Percentiles rank a stretch among this genome's conserved stretches.
Conservation (phyloP, 2,888 invertebrate species). For the Nomada fabriciana region DNA sequence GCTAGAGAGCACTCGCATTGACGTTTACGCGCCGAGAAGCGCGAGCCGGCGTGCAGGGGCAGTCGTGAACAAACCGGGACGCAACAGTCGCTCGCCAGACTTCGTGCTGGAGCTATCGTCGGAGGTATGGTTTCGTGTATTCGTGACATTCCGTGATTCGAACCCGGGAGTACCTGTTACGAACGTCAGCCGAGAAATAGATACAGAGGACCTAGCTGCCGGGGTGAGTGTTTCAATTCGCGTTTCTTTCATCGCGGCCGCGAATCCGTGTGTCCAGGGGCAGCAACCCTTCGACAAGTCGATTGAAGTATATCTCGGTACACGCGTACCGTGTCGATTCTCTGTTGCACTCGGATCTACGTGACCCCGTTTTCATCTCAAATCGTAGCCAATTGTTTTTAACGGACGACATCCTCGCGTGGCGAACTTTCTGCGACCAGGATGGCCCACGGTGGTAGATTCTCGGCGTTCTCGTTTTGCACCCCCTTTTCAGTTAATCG, state of each 20-base stretch:
- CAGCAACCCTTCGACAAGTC: conserved; percentile 46
- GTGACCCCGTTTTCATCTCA: conserved; percentile 66
- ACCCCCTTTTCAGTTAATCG: neutral
- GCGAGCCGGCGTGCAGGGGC: conserved; percentile 64
- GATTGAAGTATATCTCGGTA: conserved; percentile 53
- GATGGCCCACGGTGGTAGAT: neutral
- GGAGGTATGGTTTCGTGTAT: conserved; percentile 37
- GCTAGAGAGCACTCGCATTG: conserved; percentile 66
- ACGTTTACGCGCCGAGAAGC: conserved; percentile 74
- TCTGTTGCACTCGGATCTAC: conserved; percentile 64
- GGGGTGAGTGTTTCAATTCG: conserved; percentile 38
- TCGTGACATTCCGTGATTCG: conserved; percentile 48
- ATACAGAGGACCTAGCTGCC: neutral
- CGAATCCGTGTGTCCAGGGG: neutral
- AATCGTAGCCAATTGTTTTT: conserved; percentile 69
- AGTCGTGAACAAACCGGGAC: conserved; percentile 74
- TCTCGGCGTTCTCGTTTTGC: neutral
- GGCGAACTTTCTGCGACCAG: conserved; percentile 3
- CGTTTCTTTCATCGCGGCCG: conserved; percentile 1
- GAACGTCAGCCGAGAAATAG: neutral
- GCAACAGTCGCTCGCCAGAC: conserved; percentile 79
- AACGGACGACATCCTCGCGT: conserved; percentile 65
- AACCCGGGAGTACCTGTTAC: conserved; percentile 22
- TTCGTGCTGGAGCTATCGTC: conserved; percentile 65
- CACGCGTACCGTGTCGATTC: conserved; percentile 48